Base-by-base conservation (phyloP, 53 echinoderm and acorn worm genomes). In the Actinopyga echinites region DNA sequence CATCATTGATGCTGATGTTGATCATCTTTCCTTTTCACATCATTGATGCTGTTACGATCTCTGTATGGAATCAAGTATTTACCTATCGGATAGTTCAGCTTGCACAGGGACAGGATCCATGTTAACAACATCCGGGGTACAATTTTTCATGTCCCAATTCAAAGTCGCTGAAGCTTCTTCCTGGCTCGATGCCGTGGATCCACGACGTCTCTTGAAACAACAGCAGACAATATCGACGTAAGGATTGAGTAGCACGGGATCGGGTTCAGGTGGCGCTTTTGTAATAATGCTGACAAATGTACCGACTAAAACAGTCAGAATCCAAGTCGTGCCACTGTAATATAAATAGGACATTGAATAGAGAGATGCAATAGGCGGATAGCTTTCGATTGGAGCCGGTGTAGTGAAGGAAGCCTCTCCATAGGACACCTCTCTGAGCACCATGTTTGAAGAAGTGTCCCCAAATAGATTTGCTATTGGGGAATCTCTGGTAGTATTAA, bases 271-370 rank as follows among this genome's bases (percentile, higher is more conserved):
- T 53, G 77, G 77, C 32, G 56, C 77, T 77, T 3, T 56, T 22
- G 81, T 80, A 2, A 80, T n/a, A n/a, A 57, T 35, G 81, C 81
- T 80, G 33, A 80, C 81, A 23, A 80, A 59, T 43, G 24, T 42
- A 1, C 81, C 81, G 10, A 62, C 42, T 17, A 80, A 34, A 7
- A 80, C 34, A 1, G 81, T 80, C 0, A 80, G 12, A 22, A 80
- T 20, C 81, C 81, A 80, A 15, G 59, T 80, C 11, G 42, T 56
- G 5, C 60, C 60, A 80, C 81, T 80, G 57, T 80, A 80, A 40
- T 80, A 80, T 12, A 80, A 45, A 29, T 80, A 80, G n/a, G 81
- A 80, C 60, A 80, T 62, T 17, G 81, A 38, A 24, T 61, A 80
- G 1, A 80, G 25, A 6, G 63, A 61, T 10, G 60, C 81, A 20